These are phyloP conservation scores for Festucalex cinctus DNA, from an alignment of 2,113 vertebrate species.

Conservation along the genomic window DNA sequence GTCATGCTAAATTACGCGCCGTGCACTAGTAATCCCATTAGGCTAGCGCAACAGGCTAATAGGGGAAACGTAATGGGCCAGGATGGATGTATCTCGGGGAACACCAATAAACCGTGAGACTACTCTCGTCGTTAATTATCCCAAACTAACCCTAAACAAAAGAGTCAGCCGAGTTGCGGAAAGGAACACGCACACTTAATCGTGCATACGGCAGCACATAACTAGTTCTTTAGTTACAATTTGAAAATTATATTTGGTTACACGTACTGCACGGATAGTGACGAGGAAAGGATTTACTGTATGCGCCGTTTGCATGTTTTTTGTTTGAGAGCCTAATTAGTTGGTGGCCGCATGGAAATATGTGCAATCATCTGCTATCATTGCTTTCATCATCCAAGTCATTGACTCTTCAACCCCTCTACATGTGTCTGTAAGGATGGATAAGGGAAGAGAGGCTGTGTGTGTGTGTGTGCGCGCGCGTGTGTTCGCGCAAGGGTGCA, in stretches of 20 bases:
- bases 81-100: slow-evolving; percentile 86
- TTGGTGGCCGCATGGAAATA: slow-evolving; percentile 62
- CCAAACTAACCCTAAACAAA: slow-evolving; percentile 91
- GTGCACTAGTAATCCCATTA: slow-evolving; percentile 98
- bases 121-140: slow-evolving; percentile 99
- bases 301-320: slow-evolving; percentile 35
- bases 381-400: slow-evolving; percentile 73
- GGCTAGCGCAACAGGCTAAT: slow-evolving; percentile 99
- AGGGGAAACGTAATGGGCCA: slow-evolving; percentile 98
- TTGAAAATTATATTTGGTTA: slow-evolving; percentile 34
- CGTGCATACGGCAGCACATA: slow-evolving; percentile 14
- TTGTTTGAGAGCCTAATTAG: slow-evolving; percentile 59
- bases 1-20: slow-evolving; percentile 98
- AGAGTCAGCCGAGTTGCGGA: slow-evolving; percentile 52
- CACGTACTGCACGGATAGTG: slow-evolving; percentile 24
- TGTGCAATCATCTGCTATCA: slow-evolving; percentile 66
- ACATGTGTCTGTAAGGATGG: slow-evolving; percentile 64
- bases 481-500: slow-evolving; percentile 41
- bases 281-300: slow-evolving; percentile 17
- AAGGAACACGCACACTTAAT: slow-evolving; percentile 36
- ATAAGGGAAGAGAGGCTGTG: slow-evolving; percentile 40
- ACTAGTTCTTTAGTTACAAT: slow-evolving; percentile 22
- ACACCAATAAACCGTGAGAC: slow-evolving; percentile 99
- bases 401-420: slow-evolving; percentile 67
- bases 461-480: slow-evolving; percentile 14